Base-by-base conservation (phyloP, 2,113 vertebrate genomes). In the Noctilio leporinus region DNA sequence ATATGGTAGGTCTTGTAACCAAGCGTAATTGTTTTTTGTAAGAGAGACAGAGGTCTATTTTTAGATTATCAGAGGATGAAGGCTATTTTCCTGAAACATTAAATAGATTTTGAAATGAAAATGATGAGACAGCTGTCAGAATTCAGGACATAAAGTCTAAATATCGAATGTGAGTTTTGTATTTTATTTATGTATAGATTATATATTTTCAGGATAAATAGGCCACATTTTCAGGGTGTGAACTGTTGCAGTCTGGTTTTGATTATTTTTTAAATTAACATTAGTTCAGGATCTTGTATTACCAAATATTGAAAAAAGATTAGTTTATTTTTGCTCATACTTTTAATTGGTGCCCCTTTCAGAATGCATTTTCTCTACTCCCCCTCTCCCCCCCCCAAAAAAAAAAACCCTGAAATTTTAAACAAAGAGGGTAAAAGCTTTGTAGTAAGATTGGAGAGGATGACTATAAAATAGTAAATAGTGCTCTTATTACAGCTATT, bases 161-260 rank as follows among this genome's bases (percentile, higher is more conserved):
- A 62, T 96, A 83, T 89, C 88, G 94, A 76, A 91, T 95, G 90
- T 97, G 78, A 75, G 81, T 53, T 94, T 94, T 94, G 15, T 89
- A 96, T 98, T 95, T 94, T 67, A 80, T 96, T 94, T 96, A 97
- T 93, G 92, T 95, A 90, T 94, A 73, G 49, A 84, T 78, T 94
- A 59, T 95, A 57, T 97, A 82, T 95, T 97, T 95, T 96, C 82
- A 95, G 94, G 93, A 84, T 97, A 98, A 98, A 98, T 96, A 98
- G 98, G 98, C 98, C 98, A 98, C 98, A 98, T 98, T 95, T 98
- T 98, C 96, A 98, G 98, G 98, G 98, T 98, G 98, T 98, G 98
- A 98, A 97, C 98, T 98, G 96, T 98, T 98, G 95, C 95, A 98
- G 95, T 93, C 93, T 97, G 90, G 30, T 87, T 96, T 94, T 95